Base-by-base conservation (phyloP, 2,888 invertebrate genomes). In the Cylloceria caligata region DNA sequence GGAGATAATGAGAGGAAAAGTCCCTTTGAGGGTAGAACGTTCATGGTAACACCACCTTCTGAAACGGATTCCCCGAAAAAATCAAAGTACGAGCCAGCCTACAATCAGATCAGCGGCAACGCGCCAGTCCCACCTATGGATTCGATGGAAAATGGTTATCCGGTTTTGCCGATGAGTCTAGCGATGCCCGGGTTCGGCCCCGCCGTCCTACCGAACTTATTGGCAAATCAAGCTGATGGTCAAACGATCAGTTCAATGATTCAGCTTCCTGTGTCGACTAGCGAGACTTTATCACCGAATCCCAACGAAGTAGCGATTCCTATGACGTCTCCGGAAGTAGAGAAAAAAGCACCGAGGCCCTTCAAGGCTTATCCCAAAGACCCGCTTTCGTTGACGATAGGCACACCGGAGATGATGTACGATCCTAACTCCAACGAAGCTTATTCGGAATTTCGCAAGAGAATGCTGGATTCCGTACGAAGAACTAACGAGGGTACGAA, bases 291-390 rank as follows among this genome's bases (percentile, higher is more conserved):
- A 0, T 13, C 85, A 3, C 77, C 81, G 9, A 64, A 71, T 3
- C 5, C 62, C 3, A 78, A 75, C 7, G 83, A 88, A 0, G 13
- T 49, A 0, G 0, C 71, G 9, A 39, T 68, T 6, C 49, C 81
- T 0, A 11, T 67, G 16, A 13, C 62, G 4, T 60, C 88, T 65
- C 81, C 89, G 69, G 90, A 90, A 55, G 84, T 86, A 6, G 86
- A 91, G 24, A 91, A 93, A 24, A 95, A 94, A 87, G 84, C 92
- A 3, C 93, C 94, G 0, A 93, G 96, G 1, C 96, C 96, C 0
- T 96, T 96, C 88, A 96, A 96, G 89, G 96, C 96, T 0, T 96
- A 96, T 88, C 96, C 96, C 0, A 95, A 95, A 84, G 95, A 96
- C 89, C 95, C 96, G 0, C 88, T 96, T 27, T 93, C 94, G 52